Conservation (phyloP, 2,113 vertebrate genomes). For the Anhinga rufa region DNA sequence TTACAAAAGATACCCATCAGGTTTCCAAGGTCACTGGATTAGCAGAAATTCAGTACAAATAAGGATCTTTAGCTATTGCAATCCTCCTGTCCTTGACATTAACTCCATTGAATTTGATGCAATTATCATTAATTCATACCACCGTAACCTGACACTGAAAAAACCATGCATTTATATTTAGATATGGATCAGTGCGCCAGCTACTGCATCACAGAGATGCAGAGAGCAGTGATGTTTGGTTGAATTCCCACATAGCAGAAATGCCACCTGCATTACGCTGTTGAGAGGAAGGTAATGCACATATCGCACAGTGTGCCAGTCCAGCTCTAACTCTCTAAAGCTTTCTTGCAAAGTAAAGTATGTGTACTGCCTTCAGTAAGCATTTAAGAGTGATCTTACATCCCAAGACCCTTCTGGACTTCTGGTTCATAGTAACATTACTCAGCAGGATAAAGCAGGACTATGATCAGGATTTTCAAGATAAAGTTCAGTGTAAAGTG, state of each 20-base stretch:
- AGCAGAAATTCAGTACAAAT: neutral
- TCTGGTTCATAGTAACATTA: neutral
- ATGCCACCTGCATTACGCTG: neutral
- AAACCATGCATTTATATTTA: neutral
- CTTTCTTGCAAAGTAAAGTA: neutral
- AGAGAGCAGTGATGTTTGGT: neutral
- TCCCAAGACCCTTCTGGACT: neutral
- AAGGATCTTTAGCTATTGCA: neutral
- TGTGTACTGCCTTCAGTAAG: neutral
- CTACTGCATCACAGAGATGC: neutral
- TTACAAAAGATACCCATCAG: neutral
- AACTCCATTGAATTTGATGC: neutral
- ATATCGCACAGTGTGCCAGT: fast-evolving
- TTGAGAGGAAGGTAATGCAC: neutral
- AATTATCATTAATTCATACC: neutral
- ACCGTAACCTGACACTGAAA: neutral
- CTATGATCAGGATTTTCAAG: neutral
- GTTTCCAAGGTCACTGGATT: neutral
- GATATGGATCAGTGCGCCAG: neutral
- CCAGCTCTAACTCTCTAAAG: neutral
- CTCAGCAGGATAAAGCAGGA: neutral
- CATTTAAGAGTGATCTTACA: neutral
- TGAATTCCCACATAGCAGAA: neutral
- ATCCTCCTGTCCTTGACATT: neutral
- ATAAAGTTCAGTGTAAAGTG: neutral